These are phyloP conservation scores for Montipora foliosa DNA, from an alignment of 64 coral and sea anemone species.

Conservation along the genomic window DNA sequence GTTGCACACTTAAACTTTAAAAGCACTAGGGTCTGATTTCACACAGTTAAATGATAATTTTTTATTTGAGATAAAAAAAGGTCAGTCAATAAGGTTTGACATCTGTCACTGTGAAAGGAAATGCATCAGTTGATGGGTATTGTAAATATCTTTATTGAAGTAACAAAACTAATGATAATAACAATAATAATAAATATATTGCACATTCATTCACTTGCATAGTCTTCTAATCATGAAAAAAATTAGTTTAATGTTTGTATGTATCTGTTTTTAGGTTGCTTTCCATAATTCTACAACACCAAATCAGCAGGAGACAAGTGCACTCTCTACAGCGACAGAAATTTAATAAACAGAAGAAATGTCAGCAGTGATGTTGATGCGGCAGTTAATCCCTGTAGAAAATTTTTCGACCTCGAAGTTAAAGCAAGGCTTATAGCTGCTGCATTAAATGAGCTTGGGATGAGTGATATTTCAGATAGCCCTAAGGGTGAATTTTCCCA, in stretches of 20 bases:
- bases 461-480: slow-evolving; percentile 15
- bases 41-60: background rate
- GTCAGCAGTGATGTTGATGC: slow-evolving; percentile 58
- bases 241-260: background rate
- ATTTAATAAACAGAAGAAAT: slow-evolving; percentile 78
- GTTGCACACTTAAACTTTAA: background rate
- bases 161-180: background rate
- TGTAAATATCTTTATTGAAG: background rate
- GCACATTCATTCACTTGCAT: background rate
- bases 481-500: slow-evolving; percentile 24
- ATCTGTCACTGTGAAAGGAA: slow-evolving; percentile 13
- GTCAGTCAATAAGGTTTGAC: slow-evolving; percentile 8
- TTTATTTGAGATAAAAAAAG: slow-evolving; percentile 13
- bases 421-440: slow-evolving; percentile 75
- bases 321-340: slow-evolving; percentile 69
- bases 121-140: background rate
- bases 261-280: slow-evolving; percentile 5
- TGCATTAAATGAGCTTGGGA: slow-evolving; percentile 67
- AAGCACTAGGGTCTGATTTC: background rate
- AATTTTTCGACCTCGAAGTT: slow-evolving; percentile 69
- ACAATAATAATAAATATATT: background rate
- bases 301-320: slow-evolving; percentile 72
- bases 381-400: slow-evolving; percentile 54
- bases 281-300: slow-evolving; percentile 59
- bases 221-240: background rate